Base-by-base conservation (phyloP, 1,140 invertebrate genomes). In the Rhopalosiphum padi region DNA sequence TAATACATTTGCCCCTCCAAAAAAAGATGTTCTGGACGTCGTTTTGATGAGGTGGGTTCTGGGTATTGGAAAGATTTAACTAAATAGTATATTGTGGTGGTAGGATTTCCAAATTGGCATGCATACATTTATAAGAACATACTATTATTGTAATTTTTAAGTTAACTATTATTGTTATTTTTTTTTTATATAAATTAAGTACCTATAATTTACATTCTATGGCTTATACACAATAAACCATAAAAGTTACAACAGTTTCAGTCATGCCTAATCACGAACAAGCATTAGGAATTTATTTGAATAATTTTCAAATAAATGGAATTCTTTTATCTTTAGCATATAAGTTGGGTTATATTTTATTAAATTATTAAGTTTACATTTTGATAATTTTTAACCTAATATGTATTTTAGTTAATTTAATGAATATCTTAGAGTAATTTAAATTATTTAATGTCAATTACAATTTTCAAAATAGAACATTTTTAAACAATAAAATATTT, bases 1-100 rank as follows among this genome's bases (percentile, higher is more conserved):
- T n/a, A 25, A 77, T 77, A 35, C 35, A 46, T 86, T 41, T 48
- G 68, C 77, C 82, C 91, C 68, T 35, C 37, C n/a, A 82, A 91
- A 41, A 43, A 41, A 37, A 2, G 18, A 41, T 43, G 25, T 37
- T 53, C 48, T 48, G 35, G 48, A 15, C 22, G 6, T 55, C 48
- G 51, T 53, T 55, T 89, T 37, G 51, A 89, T 55, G 25, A 55
- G 35, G 8, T 53, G 87, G 83, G n/a, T 41, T 85, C 9, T 85
- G 41, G 23, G 37, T 85, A 35, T 51, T 87, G 0, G 85, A 87
- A 43, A n/a, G 25, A 30, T 48, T 87, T 87, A 43, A 87, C 6
- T 43, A 87, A 48, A 9, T 87, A 82, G 22, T 22, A 41, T 68
- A n/a, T 77, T n/a, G 30, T n/a, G n/a, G n/a, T 77, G 60, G 60